A percentile compares a stretch with the other conserved stretches of the same genome.
phyloP scores from a whole-genome alignment of 2,113 vertebrate genomes.

The Apodemus sylvaticus region DNA sequence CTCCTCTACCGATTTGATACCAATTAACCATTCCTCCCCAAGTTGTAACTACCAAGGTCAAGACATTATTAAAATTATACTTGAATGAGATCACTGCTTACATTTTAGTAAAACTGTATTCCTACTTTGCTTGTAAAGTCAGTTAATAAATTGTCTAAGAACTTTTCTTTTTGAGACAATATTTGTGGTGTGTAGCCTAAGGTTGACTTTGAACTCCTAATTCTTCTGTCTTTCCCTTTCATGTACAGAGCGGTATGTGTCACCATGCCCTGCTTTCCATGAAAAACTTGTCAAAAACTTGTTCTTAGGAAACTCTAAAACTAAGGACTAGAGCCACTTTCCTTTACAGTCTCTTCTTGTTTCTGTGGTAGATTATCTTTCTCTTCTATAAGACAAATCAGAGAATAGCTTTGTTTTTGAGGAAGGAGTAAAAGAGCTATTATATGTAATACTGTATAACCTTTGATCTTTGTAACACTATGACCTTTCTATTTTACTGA shows the following conservation, averaged over 20 bases:
- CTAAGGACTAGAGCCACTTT: neutral
- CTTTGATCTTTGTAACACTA: neutral
- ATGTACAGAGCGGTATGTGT: neutral
- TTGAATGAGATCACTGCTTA: neutral
- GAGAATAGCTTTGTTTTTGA: neutral
- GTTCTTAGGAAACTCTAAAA: neutral
- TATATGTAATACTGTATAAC: neutral
- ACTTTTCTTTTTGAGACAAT: neutral
- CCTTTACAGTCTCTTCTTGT: neutral
- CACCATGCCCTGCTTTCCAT: neutral
- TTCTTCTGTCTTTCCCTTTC: neutral
- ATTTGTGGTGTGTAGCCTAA: neutral
- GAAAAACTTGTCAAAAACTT: slow-evolving; percentile 30
- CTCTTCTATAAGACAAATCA: slow-evolving; percentile 14
- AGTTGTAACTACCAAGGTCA: neutral
- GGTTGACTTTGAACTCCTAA: neutral
- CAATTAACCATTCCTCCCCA: neutral
- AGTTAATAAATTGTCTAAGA: neutral
- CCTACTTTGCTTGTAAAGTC: slow-evolving; percentile 43
- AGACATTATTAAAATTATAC: neutral
- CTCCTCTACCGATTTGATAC: neutral
- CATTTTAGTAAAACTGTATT: slow-evolving; percentile 36
- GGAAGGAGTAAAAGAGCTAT: neutral
- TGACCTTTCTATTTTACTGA: neutral
- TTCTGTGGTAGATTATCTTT: slow-evolving; percentile 44